These are phyloP conservation scores for Micropoecilia bifurca DNA, from an alignment of 2,797 vertebrate species.

Conservation along the genomic window DNA sequence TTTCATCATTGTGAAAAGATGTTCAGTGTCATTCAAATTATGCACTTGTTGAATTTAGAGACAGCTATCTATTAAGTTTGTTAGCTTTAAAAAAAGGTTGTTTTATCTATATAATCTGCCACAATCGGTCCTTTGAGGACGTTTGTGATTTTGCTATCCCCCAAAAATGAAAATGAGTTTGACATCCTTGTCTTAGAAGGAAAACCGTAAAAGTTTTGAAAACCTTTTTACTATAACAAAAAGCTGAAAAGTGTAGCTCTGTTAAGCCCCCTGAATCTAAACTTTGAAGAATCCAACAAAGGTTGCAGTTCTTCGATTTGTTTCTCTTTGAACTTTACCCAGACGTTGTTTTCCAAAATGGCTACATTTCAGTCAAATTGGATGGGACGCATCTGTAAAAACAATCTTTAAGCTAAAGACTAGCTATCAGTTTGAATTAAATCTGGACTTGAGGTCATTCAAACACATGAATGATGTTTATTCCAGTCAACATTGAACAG, in stretches of 20 bases:
- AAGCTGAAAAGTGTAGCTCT: not conserved
- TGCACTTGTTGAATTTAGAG: too few relatives aligned
- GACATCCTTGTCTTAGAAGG: too few relatives aligned
- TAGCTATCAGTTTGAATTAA: not conserved
- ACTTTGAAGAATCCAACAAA: not conserved
- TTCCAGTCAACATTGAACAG: not conserved
- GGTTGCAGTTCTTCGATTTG: not conserved
- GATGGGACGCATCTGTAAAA: not conserved
- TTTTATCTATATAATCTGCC: not conserved
- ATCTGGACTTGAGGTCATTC: not conserved
- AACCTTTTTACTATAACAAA: not conserved
- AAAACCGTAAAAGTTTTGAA: too few relatives aligned
- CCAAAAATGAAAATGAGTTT: too few relatives aligned
- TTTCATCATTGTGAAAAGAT: not conserved
- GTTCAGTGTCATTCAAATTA: too few relatives aligned
- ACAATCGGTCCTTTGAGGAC: too few relatives aligned
- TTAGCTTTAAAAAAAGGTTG: too few relatives aligned
- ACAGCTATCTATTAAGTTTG: too few relatives aligned
- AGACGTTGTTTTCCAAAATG: not conserved
- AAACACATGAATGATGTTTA: not conserved
- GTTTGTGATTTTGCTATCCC: too few relatives aligned
- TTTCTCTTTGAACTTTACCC: not conserved
- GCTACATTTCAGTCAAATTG: not conserved
- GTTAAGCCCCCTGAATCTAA: not conserved
- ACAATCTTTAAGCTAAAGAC: not conserved